Evolutionary conservation across 2,113 vertebrate species (phyloP).

Genomic region (Arizona elegans): DNA sequence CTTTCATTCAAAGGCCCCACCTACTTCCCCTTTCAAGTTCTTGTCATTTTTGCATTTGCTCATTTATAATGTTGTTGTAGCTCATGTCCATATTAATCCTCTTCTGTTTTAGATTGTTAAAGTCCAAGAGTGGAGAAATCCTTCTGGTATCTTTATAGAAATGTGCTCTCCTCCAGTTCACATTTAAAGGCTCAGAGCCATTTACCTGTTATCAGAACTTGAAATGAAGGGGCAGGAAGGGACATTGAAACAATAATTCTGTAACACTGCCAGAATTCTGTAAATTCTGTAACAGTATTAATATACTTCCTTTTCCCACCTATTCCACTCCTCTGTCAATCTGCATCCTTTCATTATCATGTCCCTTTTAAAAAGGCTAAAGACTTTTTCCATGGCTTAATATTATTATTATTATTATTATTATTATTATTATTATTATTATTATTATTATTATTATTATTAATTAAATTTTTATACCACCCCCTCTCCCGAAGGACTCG

Average conservation of each 20-base stretch:
- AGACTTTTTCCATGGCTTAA: neutral
- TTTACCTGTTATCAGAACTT: neutral
- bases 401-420: too few species aligned
- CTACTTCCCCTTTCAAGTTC: neutral
- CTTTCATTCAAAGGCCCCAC: neutral
- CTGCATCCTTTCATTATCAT: constrained; percentile 5
- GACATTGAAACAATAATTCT: neutral
- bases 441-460: too few species aligned
- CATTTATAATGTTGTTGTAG: neutral
- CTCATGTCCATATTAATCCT: neutral
- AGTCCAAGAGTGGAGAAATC: neutral
- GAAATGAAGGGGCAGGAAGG: neutral
- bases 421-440: too few species aligned
- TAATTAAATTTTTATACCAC: too few species aligned
- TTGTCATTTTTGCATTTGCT: neutral
- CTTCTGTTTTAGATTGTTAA: neutral
- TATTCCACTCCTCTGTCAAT: neutral
- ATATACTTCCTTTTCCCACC: neutral
- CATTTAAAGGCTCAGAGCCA: neutral
- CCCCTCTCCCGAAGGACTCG: too few species aligned
- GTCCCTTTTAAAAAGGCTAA: neutral
- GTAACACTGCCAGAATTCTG: neutral
- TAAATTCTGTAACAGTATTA: neutral
- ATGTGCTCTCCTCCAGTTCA: neutral
- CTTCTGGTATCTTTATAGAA: neutral